These are phyloP conservation scores for Lemur catta DNA, from an alignment of 2,797 vertebrate species.

Conservation along the genomic window DNA sequence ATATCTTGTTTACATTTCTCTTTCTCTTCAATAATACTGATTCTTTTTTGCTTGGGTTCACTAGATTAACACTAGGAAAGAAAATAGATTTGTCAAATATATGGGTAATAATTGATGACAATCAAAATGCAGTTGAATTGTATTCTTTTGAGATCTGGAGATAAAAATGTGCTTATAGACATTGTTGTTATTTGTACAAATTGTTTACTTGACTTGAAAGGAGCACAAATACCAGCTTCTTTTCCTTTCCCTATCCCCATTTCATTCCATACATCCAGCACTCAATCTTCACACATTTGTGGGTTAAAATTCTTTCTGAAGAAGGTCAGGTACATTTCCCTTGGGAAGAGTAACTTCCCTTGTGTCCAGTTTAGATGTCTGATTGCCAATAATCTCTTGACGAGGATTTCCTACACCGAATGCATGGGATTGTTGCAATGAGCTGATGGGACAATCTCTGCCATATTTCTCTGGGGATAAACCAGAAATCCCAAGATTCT, in stretches of 20 bases:
- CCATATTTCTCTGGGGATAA: neutral
- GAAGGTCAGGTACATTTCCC: neutral
- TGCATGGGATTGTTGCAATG: neutral
- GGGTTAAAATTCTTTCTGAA: neutral
- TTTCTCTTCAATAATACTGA: constrained; percentile 57
- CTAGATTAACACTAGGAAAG: constrained; percentile 61
- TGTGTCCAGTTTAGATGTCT: neutral
- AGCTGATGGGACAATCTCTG: neutral
- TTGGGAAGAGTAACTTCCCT: neutral
- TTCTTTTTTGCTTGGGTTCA: constrained; percentile 56
- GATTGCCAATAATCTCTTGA: neutral
- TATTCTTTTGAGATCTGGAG: neutral
- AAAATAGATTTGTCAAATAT: constrained; percentile 73
- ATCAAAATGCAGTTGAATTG: constrained; percentile 78
- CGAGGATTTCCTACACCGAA: neutral
- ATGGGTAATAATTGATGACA: constrained; percentile 75
- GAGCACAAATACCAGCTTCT: fast-evolving
- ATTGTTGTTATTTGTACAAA: neutral
- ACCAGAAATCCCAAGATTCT: neutral
- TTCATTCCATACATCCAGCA: neutral
- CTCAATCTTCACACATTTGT: neutral
- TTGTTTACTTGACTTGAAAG: neutral
- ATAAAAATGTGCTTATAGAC: neutral
- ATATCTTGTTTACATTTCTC: constrained; percentile 58
- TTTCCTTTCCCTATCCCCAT: too few relatives aligned